phyloP scores from a whole-genome alignment of 2,888 invertebrate genomes.

The Operophtera brumata region DNA sequence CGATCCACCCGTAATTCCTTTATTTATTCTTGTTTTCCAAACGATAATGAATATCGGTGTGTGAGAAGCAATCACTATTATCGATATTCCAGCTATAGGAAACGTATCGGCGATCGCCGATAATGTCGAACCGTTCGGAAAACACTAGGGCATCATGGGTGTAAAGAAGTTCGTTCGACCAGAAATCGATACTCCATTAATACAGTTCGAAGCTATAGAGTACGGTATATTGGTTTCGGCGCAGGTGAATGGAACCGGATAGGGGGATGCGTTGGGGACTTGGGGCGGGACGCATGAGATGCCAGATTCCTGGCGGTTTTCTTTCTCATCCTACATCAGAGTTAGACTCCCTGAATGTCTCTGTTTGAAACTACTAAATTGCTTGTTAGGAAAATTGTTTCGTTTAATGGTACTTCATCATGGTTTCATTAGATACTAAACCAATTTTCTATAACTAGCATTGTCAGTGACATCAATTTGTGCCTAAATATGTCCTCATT shows the following conservation, averaged over 20 bases:
- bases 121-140: constrained; percentile 81
- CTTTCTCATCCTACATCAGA: constrained; percentile 20
- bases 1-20: too few relatives aligned
- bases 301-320: constrained; percentile 42
- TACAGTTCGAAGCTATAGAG: constrained; percentile 68
- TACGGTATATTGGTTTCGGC: constrained; percentile 61
- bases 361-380: too few relatives aligned
- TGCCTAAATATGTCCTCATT: background rate
- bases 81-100: constrained; percentile 53
- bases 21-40: too few relatives aligned
- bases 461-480: too few relatives aligned
- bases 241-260: constrained; percentile 59
- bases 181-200: constrained; percentile 78
- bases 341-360: background rate
- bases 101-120: constrained; percentile 78
- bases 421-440: background rate
- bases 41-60: background rate
- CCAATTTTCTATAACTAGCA: too few relatives aligned
- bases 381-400: too few relatives aligned
- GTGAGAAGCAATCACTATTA: constrained; percentile 25
- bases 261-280: constrained; percentile 57
- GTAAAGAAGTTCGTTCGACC: constrained; percentile 62
- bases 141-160: constrained; percentile 73
- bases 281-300: constrained; percentile 18
- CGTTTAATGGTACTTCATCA: too few relatives aligned